These are phyloP conservation scores for Seriola aureovittata DNA, from an alignment of 2,113 vertebrate genomes.

Conservation along the genomic window DNA sequence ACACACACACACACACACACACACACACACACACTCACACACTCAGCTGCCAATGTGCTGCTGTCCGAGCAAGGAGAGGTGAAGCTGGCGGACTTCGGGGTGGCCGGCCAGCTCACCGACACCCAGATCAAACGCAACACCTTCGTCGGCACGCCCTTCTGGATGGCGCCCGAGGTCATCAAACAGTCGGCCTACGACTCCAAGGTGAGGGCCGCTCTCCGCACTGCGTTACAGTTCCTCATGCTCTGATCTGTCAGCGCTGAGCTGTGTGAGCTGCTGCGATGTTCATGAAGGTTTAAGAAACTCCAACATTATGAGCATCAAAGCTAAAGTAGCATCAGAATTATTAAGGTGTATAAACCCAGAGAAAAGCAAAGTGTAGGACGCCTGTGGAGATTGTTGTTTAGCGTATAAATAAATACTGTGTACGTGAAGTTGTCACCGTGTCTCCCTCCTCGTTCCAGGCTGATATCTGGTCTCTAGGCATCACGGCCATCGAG, in stretches of 20 bases:
- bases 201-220: slow-evolving; percentile 71
- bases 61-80: slow-evolving; percentile 87
- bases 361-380: too few relatives aligned
- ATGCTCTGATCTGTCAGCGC: background rate
- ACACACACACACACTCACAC: too few relatives aligned
- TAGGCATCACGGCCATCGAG: slow-evolving; percentile 98
- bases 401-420: background rate
- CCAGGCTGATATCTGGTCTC: slow-evolving; percentile 98
- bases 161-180: slow-evolving; percentile 88
- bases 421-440: background rate
- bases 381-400: background rate
- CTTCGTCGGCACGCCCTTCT: slow-evolving; percentile 87
- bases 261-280: too few relatives aligned
- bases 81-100: slow-evolving; percentile 86
- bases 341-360: too few relatives aligned
- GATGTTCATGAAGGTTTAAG: too few relatives aligned
- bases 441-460: slow-evolving; percentile 21
- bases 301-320: too few relatives aligned
- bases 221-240: background rate
- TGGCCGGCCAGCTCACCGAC: slow-evolving; percentile 87
- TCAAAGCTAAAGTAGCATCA: too few relatives aligned
- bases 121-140: slow-evolving; percentile 88
- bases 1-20: too few relatives aligned
- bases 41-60: slow-evolving; percentile 84
- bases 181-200: slow-evolving; percentile 88